These are phyloP conservation scores for Lacerta agilis DNA, from an alignment of 2,797 vertebrate genomes.

Conservation along the genomic window DNA sequence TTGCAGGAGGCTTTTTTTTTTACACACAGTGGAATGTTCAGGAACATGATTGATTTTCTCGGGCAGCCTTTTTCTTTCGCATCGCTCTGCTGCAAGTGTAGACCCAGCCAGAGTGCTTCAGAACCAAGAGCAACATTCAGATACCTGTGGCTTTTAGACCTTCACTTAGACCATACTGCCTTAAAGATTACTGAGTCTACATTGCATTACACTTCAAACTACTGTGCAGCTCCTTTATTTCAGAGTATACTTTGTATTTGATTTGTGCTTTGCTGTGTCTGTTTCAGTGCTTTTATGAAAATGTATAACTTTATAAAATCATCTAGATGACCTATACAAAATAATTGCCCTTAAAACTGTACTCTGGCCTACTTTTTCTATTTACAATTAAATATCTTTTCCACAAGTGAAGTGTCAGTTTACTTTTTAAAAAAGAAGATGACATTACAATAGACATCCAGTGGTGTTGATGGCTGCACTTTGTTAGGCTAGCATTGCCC, in stretches of 20 bases:
- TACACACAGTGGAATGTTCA: background rate
- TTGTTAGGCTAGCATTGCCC: background rate
- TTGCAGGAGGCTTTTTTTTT: background rate
- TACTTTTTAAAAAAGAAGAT: constrained; percentile 29
- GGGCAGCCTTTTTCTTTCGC: background rate
- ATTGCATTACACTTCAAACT: constrained; percentile 71
- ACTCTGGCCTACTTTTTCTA: constrained; percentile 85
- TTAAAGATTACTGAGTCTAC: constrained; percentile 73
- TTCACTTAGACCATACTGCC: constrained; percentile 72
- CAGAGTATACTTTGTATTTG: constrained; percentile 70
- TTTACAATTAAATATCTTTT: constrained; percentile 88
- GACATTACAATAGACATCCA: no score
- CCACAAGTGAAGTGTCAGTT: constrained; percentile 75
- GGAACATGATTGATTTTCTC: background rate
- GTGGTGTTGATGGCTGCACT: background rate
- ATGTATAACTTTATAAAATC: constrained; percentile 74
- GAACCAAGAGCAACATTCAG: constrained; percentile 47
- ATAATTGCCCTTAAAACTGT: constrained; percentile 84
- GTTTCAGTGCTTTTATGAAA: constrained; percentile 82
- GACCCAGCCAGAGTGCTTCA: constrained; percentile 26
- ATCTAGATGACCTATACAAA: constrained; percentile 77
- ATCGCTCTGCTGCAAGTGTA: background rate
- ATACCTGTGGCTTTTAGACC: constrained; percentile 59
- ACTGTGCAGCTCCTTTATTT: constrained; percentile 73
- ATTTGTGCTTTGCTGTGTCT: constrained; percentile 77